Evolutionary conservation across 2,113 vertebrate genomes (phyloP).

Genomic region (Taurulus bubalis): DNA sequence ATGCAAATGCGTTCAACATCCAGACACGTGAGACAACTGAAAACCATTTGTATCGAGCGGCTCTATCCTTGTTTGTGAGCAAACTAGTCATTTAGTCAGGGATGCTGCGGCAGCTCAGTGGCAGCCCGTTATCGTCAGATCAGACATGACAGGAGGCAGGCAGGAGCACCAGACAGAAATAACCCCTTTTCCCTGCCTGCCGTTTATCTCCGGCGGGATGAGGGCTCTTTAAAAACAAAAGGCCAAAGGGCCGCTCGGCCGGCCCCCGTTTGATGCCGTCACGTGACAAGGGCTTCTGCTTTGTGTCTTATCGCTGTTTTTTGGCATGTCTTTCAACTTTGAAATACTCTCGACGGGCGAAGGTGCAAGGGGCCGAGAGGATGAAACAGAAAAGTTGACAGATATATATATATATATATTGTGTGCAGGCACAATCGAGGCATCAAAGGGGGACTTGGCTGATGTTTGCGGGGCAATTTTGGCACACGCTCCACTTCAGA

Average conservation of each 20-base stretch:
- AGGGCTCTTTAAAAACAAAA: constrained; percentile 65
- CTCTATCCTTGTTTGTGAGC: constrained; percentile 60
- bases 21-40: constrained; percentile 71
- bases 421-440: constrained; percentile 3
- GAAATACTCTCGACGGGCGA: constrained; percentile 43
- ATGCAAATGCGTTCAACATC: constrained; percentile 71
- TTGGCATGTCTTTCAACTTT: constrained; percentile 71
- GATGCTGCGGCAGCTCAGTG: constrained; percentile 58
- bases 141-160: constrained; percentile 75
- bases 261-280: constrained; percentile 67
- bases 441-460: constrained; percentile 1
- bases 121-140: constrained; percentile 78
- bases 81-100: constrained; percentile 56
- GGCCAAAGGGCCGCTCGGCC: constrained; percentile 65
- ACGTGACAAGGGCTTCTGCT: constrained; percentile 68
- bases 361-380: background rate
- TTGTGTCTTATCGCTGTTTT: constrained; percentile 72
- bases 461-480: constrained; percentile 47
- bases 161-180: constrained; percentile 72
- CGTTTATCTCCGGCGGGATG: constrained; percentile 70
- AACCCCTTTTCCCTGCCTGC: constrained; percentile 65
- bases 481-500: constrained; percentile 76
- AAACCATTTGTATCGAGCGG: constrained; percentile 64
- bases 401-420: no score
- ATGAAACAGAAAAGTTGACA: background rate